Base-by-base conservation (phyloP, 2,113 vertebrate species). In the Myrmecophaga tridactyla region DNA sequence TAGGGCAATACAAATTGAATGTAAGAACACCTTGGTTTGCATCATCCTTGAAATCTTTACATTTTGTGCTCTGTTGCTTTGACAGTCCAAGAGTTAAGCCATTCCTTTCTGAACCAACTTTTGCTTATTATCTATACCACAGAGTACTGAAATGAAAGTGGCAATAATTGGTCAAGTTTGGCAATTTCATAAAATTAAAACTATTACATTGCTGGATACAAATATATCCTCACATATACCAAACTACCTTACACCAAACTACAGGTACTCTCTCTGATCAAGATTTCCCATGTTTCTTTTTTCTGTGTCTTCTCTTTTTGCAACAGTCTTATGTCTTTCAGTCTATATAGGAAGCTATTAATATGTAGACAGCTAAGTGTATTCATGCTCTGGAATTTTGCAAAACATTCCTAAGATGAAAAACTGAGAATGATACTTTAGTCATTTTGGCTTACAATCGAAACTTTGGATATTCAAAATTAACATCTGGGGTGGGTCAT, bases 401-500 rank as follows among this genome's bases (percentile, higher is more conserved):
- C 92, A 80, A 86, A 53, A 88, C 41, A 63, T 0, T 0, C 13
- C 41, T 4, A 2, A n/a, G 39, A 46, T 95, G n/a, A 36, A 58
- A 90, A 12, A 90, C 87, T 95, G 97, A 95, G 97, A 98, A 99
- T 80, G 98, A 98, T 98, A 96, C 97, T 99, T 99, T 97, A 98
- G 98, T 98, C 98, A 98, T 98, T 98, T 98, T 96, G 98, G 97
- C 98, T 99, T 99, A 99, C 98, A 99, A 98, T 97, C 99, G 99
- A 98, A 99, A 99, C 98, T 99, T 99, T 93, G 99, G 99, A 98
- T 99, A 99, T 98, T 99, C 99, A 97, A 99, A 99, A 96, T 99
- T 98, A 72, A 99, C 99, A 85, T 99, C 99, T n/a, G n/a, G n/a
- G n/a, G n/a, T n/a, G n/a, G n/a, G n/a, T n/a, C n/a, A n/a, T n/a